Evolutionary conservation across 2,888 invertebrate species (phyloP).

Genomic region (Melinaea menophilus): DNA sequence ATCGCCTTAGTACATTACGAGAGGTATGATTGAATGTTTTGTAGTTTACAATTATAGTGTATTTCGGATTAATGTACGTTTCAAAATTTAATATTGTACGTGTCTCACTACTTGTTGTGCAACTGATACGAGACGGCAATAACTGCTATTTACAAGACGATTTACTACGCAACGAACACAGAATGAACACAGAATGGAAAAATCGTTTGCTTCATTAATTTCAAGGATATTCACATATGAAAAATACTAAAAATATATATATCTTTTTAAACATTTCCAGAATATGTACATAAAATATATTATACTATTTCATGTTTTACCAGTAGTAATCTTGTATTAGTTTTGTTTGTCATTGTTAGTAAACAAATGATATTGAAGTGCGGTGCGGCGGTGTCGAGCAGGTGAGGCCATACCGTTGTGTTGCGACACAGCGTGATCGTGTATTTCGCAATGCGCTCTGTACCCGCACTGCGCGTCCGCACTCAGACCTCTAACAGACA

Average conservation of each 20-base stretch:
- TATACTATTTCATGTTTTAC: too few species aligned
- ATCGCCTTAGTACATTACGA: neutral
- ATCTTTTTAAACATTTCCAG: too few species aligned
- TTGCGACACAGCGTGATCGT: neutral
- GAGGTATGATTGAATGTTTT: neutral
- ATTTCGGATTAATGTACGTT: neutral
- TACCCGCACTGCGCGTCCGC: too few species aligned
- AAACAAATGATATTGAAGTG: neutral
- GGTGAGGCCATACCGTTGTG: neutral
- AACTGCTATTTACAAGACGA: constrained; percentile 15
- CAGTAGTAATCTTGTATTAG: too few species aligned
- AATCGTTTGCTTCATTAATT: neutral
- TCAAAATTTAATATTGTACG: constrained; percentile 6
- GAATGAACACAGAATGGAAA: neutral
- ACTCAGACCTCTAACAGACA: too few species aligned
- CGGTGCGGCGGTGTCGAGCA: neutral
- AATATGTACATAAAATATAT: too few species aligned
- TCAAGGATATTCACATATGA: too few species aligned
- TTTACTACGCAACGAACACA: constrained; percentile 4
- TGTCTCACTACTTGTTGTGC: neutral
- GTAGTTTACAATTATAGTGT: neutral
- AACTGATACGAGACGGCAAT: constrained; percentile 5
- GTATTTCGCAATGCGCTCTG: too few species aligned
- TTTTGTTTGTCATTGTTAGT: neutral
- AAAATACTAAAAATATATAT: too few species aligned